Conservation (phyloP, 2,888 invertebrate genomes). For the Nephrotoma guestfalica region DNA sequence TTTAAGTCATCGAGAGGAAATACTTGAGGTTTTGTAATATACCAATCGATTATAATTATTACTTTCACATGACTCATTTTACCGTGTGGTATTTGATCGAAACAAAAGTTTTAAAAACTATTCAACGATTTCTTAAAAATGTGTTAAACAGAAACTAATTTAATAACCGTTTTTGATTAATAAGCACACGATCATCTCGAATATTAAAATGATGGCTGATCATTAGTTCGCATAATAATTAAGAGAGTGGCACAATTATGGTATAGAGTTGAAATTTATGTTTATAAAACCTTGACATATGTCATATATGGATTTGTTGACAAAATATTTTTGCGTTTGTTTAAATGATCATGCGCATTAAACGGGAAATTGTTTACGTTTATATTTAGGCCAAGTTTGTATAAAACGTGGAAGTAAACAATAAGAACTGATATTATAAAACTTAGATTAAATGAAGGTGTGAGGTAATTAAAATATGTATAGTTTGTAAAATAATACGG, state of each 20-base stretch:
- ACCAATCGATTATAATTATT: neutral
- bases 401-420: neutral
- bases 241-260: neutral
- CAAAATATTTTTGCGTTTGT: neutral
- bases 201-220: neutral
- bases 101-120: neutral
- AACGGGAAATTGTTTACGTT: neutral
- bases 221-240: neutral
- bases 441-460: neutral
- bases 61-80: neutral
- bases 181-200: neutral
- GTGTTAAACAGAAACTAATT: neutral
- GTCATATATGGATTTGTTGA: neutral
- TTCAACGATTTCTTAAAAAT: neutral
- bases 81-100: neutral
- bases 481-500: neutral
- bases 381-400: neutral
- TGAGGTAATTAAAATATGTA: neutral
- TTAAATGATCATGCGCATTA: neutral
- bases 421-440: neutral
- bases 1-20: neutral
- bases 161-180: neutral
- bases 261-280: neutral
- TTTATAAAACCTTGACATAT: neutral
- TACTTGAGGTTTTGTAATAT: neutral